A percentile compares a stretch with the other conserved stretches of the same genome.
Evolutionary conservation across 2,888 invertebrate genomes (phyloP).

Genomic region (Cylloceria caligata): DNA sequence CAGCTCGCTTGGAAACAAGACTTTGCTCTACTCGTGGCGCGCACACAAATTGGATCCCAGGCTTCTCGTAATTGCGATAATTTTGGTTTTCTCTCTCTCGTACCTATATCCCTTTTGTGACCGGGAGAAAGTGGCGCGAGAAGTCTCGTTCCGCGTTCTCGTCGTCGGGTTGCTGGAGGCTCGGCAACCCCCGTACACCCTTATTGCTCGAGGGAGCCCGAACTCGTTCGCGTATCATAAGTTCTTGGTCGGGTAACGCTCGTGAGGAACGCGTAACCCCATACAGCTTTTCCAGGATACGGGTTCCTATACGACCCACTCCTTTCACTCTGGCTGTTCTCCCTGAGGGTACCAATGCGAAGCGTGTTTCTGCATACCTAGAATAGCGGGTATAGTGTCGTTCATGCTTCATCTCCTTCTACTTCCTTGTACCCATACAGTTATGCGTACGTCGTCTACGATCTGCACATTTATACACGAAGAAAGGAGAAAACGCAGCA

Average conservation of each 20-base stretch:
- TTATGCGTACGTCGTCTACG: constrained; percentile 47
- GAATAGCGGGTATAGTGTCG: constrained; percentile 45
- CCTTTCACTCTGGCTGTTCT: constrained; percentile 12
- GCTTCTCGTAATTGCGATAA: constrained; percentile 76
- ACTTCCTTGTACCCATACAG: constrained; percentile 19
- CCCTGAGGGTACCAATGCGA: constrained; percentile 40
- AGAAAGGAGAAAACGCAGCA: constrained; percentile 68
- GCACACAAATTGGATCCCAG: constrained; percentile 69
- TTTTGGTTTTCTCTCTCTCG: constrained; percentile 70
- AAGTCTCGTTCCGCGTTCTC: constrained; percentile 5
- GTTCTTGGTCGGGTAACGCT: constrained; percentile 69
- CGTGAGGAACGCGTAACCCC: constrained; percentile 39
- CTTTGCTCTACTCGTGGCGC: constrained; percentile 44
- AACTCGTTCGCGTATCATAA: constrained; percentile 79
- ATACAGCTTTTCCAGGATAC: constrained; percentile 48
- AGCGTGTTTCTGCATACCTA: constrained; percentile 51
- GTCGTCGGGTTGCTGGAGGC: constrained; percentile 24
- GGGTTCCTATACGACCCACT: constrained; percentile 61
- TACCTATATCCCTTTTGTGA: constrained; percentile 40
- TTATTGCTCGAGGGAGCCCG: constrained; percentile 70
- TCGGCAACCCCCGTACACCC: constrained; percentile 57
- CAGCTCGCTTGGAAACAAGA: constrained; percentile 31
- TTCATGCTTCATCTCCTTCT: constrained; percentile 46
- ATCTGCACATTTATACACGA: constrained; percentile 41
- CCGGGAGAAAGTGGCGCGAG: constrained; percentile 15